A percentile compares a stretch with the other conserved stretches of the same genome.
Evolutionary conservation across 2,113 vertebrate genomes (phyloP).

Genomic region (Corythornis madagascariensis): DNA sequence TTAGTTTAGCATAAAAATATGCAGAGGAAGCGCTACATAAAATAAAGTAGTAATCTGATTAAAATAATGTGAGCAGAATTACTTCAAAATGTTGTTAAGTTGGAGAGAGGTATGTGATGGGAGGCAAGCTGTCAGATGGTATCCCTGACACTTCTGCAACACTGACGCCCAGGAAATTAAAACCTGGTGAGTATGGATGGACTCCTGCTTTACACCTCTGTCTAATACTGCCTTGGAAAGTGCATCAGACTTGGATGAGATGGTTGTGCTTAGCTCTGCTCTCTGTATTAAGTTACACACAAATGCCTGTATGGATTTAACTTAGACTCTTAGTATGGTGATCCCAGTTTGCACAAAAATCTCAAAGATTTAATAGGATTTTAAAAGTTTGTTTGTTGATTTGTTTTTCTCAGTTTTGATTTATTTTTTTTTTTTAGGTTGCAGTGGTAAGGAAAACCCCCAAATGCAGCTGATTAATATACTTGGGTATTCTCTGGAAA

Average conservation of each 20-base stretch:
- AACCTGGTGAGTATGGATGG: background rate
- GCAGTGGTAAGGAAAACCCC: background rate
- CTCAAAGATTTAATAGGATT: background rate
- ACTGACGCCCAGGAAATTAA: background rate
- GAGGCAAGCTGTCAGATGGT: background rate
- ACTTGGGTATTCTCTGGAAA: background rate
- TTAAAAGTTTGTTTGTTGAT: background rate
- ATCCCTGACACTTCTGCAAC: background rate
- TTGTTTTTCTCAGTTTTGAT: background rate
- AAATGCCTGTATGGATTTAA: background rate
- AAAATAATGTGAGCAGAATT: background rate
- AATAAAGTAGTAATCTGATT: background rate
- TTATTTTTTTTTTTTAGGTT: background rate
- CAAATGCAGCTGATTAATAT: background rate
- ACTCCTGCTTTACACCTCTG: background rate
- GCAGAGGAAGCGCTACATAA: background rate
- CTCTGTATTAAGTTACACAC: background rate
- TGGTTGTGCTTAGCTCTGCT: background rate
- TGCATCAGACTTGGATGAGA: background rate
- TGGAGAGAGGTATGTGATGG: background rate
- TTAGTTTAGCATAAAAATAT: background rate
- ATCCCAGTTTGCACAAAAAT: background rate
- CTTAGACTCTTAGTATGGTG: rapidly evolving
- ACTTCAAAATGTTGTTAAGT: background rate
- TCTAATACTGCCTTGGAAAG: background rate